phyloP scores from a whole-genome alignment of 2,113 vertebrate genomes.

The Zosterops lateralis region DNA sequence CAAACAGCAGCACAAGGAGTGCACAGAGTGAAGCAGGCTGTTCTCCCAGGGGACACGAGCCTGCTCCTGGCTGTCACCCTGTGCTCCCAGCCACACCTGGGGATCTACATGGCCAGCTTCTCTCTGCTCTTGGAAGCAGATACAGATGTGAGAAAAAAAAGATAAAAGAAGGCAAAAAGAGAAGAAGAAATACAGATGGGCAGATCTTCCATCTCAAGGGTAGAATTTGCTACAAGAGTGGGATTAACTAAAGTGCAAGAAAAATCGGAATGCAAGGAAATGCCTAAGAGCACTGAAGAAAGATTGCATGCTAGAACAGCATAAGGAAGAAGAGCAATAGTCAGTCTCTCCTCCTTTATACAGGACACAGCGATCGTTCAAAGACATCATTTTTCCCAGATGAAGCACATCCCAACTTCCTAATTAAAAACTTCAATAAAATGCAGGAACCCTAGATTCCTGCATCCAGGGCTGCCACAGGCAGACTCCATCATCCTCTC shows the following conservation, averaged over 20 bases:
- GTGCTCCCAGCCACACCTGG: not conserved
- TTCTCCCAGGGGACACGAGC: not conserved
- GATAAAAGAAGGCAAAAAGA: not conserved
- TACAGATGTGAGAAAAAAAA: fast-evolving
- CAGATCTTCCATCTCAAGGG: not conserved
- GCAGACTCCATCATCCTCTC: not conserved
- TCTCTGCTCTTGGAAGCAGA: not conserved
- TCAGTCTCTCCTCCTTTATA: not conserved
- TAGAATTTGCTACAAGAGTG: not conserved
- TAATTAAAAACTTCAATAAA: not conserved
- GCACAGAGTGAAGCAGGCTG: not conserved
- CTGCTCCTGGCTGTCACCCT: fast-evolving
- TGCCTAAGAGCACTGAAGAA: not conserved
- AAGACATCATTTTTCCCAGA: not conserved
- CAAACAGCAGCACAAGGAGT: not conserved
- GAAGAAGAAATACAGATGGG: not conserved
- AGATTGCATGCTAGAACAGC: fast-evolving
- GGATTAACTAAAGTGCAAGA: not conserved
- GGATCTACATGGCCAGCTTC: fast-evolving
- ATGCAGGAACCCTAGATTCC: not conserved
- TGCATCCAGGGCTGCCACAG: not conserved
- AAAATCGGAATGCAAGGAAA: not conserved
- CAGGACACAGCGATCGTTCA: fast-evolving
- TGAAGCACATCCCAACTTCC: not conserved
- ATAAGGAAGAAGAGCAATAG: not conserved